Base-by-base conservation (phyloP, 2,888 invertebrate genomes). In the Cyrtodaria siliqua region DNA sequence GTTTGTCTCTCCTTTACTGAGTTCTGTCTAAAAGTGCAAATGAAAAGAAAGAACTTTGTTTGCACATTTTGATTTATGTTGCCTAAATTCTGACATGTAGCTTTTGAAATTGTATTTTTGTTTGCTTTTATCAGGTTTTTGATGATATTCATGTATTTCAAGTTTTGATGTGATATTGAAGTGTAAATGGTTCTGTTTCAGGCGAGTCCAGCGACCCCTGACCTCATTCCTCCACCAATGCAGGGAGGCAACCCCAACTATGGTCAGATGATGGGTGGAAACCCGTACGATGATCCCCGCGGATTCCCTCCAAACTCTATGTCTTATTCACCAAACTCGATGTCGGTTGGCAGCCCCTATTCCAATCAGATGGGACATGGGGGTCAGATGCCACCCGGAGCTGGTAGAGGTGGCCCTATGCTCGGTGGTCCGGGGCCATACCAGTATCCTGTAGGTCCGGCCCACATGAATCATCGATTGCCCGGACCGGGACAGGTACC, bases 201-300 rank as follows among this genome's bases (percentile, higher is more conserved):
- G 82, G 79, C 76, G 12, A 85, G 82, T 55, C 81, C 85, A 16
- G 80, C 71, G 18, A 74, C 77, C n/a, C 79, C 80, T n/a, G 82
- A 82, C 49, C 68, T 85, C 63, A 70, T 83, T 6, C 85, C 83
- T 4, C 79, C 82, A 20, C 79, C 69, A 44, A 79, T 79, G 79
- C 63, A 57, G 50, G 64, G 52, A 29, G 74, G 77, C 12, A 79
- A 71, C 50, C 64, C 72, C 23, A 64, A 52, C 72, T 79, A 66
- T 61, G 82, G 79, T 16, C 77, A 79, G 2, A 78, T 84, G 53
- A 74, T 84, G 63, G 75, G 80, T 16, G 74, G 73, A 29, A 80
- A 81, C 49, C 85, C 85, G 16, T 82, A 82, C 72, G 85, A 85
- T 55, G 85, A 85, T 52, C 82, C 77, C 14, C 49, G 76, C n/a